Evolutionary conservation across 2,888 invertebrate species (phyloP).

Genomic region (Agriopis marginaria): DNA sequence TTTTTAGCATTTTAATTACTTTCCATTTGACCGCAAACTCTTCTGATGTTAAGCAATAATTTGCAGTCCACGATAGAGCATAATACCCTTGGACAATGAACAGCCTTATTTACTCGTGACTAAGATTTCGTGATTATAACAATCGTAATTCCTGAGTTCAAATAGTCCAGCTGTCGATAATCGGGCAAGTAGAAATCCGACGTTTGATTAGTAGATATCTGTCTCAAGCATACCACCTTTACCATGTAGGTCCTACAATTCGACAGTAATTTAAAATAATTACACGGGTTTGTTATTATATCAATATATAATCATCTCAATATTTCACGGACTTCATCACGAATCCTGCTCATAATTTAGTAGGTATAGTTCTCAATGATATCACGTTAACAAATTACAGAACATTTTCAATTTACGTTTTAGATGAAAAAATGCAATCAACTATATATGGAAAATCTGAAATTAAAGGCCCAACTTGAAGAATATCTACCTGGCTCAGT

Average conservation of each 20-base stretch:
- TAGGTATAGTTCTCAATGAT: too few relatives aligned
- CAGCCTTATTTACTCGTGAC: neutral
- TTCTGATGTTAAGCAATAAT: neutral
- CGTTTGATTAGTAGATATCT: too few relatives aligned
- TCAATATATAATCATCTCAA: too few relatives aligned
- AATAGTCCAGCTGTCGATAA: too few relatives aligned
- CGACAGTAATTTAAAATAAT: neutral
- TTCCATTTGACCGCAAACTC: neutral
- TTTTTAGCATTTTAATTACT: neutral
- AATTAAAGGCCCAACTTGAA: slow-evolving; percentile 66
- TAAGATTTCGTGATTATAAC: neutral
- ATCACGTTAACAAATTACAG: neutral
- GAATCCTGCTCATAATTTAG: neutral
- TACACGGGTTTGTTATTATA: neutral
- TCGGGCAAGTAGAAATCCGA: too few relatives aligned
- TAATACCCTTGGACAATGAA: neutral
- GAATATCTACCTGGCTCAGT: slow-evolving; percentile 54
- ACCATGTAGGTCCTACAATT: too few relatives aligned
- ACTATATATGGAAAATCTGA: slow-evolving; percentile 72
- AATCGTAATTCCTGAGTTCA: too few relatives aligned
- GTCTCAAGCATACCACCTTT: too few relatives aligned
- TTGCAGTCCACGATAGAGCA: neutral
- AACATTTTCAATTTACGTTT: slow-evolving; percentile 25
- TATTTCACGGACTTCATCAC: neutral
- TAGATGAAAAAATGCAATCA: slow-evolving; percentile 76